Conservation (phyloP, 2,113 vertebrate genomes). For the Neodon shergylaensis region DNA sequence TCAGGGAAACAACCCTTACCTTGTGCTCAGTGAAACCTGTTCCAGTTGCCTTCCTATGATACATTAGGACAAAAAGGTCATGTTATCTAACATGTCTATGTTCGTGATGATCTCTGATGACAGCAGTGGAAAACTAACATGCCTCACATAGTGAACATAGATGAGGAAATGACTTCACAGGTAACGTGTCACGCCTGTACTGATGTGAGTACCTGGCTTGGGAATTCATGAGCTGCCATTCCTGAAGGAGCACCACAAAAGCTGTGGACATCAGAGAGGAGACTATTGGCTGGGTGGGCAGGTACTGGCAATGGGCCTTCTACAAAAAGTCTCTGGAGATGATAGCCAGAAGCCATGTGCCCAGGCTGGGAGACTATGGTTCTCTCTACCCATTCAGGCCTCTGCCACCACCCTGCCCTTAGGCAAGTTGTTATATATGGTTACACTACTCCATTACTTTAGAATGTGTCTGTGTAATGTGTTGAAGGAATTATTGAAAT, state of each 20-base stretch:
- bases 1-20: neutral
- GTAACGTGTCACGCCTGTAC: accelerated
- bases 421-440: conserved; percentile 4
- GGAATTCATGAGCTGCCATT: neutral
- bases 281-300: neutral
- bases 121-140: neutral
- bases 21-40: neutral
- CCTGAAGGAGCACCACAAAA: neutral
- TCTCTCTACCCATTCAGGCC: neutral
- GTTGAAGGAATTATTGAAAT: conserved; percentile 75
- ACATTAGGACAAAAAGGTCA: neutral
- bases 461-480: conserved; percentile 17
- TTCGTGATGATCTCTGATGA: neutral
- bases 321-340: neutral
- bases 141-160: neutral
- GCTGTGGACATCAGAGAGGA: neutral
- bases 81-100: neutral
- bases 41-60: neutral
- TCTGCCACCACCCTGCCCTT: neutral
- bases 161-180: neutral
- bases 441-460: conserved; percentile 55
- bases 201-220: neutral
- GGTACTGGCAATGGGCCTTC: neutral
- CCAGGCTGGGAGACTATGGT: neutral
- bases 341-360: neutral